Conservation (phyloP, 2,888 invertebrate species). For the Apotomis capreana region DNA sequence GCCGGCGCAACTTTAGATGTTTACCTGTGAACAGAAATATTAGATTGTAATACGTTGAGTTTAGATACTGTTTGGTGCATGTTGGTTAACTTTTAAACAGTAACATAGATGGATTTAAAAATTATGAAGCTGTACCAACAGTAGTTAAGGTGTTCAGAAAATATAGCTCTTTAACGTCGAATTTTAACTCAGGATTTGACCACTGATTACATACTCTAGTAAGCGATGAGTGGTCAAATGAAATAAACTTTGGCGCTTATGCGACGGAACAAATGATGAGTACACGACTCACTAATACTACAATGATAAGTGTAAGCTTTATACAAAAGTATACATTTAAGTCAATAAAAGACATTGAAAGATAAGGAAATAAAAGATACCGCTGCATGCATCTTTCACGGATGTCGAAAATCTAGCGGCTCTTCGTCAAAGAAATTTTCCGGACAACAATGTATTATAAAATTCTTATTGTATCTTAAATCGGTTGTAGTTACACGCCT, state of each 20-base stretch:
- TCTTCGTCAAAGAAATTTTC: conserved; percentile 21
- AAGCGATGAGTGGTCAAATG: no score
- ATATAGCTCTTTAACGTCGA: no score
- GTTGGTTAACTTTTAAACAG: no score
- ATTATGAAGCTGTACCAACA: no score
- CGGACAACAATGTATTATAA: conserved; percentile 23
- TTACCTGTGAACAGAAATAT: conserved; percentile 30
- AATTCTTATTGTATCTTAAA: conserved; percentile 32
- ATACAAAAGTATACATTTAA: background rate
- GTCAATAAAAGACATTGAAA: background rate
- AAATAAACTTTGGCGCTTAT: no score
- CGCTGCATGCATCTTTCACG: background rate
- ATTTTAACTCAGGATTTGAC: no score
- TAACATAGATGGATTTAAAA: no score
- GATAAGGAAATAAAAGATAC: conserved; percentile 3
- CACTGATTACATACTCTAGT: no score
- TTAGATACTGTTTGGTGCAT: no score
- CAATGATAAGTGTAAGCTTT: background rate
- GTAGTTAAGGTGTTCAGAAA: no score
- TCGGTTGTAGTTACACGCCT: background rate
- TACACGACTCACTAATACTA: no score
- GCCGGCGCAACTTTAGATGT: conserved; percentile 45
- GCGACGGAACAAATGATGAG: no score
- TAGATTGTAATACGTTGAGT: background rate
- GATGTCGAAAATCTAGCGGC: conserved; percentile 21